These are phyloP conservation scores for Ammospiza caudacuta DNA, from an alignment of 2,113 vertebrate genomes.

Conservation along the genomic window DNA sequence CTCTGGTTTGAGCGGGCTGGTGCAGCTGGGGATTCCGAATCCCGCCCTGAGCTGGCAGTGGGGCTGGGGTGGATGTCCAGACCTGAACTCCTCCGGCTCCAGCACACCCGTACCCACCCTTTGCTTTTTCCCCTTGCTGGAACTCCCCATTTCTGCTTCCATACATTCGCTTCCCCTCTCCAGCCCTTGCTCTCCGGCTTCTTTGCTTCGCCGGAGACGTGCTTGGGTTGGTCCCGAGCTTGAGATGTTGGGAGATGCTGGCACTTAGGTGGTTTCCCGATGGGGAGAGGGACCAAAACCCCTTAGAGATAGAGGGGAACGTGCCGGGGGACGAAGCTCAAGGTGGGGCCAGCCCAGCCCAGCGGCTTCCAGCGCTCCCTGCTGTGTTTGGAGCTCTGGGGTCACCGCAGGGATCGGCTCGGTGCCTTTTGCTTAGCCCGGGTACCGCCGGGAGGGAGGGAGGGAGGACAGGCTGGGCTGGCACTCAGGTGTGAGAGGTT, in stretches of 20 bases:
- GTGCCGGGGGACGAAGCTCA: fast-evolving
- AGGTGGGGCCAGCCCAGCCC: not conserved
- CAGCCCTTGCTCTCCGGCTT: not conserved
- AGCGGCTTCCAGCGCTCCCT: fast-evolving
- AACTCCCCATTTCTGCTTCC: not conserved
- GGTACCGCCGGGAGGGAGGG: fast-evolving
- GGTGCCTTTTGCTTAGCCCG: not conserved
- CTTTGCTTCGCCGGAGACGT: not conserved
- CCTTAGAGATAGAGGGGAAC: not conserved
- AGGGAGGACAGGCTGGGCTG: not conserved
- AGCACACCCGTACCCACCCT: not conserved
- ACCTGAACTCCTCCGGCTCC: not conserved
- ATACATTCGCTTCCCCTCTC: not conserved
- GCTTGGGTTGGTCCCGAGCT: not conserved
- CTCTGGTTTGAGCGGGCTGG: not conserved
- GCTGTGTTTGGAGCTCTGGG: not conserved
- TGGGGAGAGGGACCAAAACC: not conserved
- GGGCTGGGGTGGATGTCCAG: not conserved
- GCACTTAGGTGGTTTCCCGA: fast-evolving
- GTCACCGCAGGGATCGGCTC: not conserved
- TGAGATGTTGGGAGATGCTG: not conserved
- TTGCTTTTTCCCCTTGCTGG: not conserved
- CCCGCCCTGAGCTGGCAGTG: not conserved
- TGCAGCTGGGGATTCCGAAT: not conserved
- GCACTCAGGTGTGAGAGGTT: not conserved